Evolutionary conservation across 2,113 vertebrate species (phyloP).

Genomic region (Athene cunicularia): DNA sequence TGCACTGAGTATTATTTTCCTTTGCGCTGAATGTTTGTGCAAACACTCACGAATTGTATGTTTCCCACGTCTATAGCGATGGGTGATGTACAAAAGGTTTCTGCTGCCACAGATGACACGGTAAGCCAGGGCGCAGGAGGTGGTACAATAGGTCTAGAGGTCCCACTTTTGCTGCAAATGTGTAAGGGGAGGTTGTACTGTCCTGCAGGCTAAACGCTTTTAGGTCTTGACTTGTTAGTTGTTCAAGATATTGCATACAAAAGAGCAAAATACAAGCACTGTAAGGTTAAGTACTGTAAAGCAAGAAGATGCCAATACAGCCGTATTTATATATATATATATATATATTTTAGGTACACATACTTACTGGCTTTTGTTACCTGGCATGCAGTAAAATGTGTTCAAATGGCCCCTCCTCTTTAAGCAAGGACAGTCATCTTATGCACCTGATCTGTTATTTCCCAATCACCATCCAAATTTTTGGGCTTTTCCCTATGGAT

Average conservation of each 20-base stretch:
- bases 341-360: rapidly evolving
- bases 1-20: not conserved
- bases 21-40: not conserved
- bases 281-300: not conserved
- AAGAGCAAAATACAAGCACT: not conserved
- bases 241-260: not conserved
- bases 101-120: rapidly evolving
- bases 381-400: not conserved
- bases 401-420: not conserved
- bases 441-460: not conserved
- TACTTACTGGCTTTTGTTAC: not conserved
- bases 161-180: not conserved
- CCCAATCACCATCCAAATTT: not conserved
- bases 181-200: not conserved
- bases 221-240: not conserved
- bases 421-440: not conserved
- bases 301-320: not conserved
- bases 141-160: not conserved
- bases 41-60: not conserved
- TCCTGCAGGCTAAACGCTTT: not conserved
- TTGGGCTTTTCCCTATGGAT: not conserved
- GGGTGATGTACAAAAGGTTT: not conserved
- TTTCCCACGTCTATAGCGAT: rapidly evolving
- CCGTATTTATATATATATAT: not conserved
- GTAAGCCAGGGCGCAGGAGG: not conserved